phyloP scores from a whole-genome alignment of 2,888 invertebrate genomes.

The Notodonta ziczac region DNA sequence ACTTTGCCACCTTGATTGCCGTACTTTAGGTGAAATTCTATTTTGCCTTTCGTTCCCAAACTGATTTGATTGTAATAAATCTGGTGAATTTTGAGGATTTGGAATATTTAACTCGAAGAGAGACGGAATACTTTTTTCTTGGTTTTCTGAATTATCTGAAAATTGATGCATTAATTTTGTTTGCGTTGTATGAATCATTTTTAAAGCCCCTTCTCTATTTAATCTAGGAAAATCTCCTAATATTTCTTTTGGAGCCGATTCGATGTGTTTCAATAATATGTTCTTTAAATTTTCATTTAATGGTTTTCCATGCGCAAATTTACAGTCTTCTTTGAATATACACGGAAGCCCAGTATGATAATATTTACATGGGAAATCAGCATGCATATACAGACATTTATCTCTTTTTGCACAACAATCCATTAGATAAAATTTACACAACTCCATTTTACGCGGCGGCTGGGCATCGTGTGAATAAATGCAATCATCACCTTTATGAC shows the following conservation, averaged over 20 bases:
- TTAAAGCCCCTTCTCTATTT: conserved; percentile 89
- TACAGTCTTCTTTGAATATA: conserved; percentile 92
- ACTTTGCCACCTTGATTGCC: conserved; percentile 81
- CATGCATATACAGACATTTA: conserved; percentile 98
- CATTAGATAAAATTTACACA: conserved; percentile 98
- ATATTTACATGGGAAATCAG: conserved; percentile 98
- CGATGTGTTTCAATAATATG: conserved; percentile 90
- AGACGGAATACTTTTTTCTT: conserved; percentile 72
- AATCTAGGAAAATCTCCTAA: conserved; percentile 95
- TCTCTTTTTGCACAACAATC: conserved; percentile 98
- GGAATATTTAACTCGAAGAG: conserved; percentile 78
- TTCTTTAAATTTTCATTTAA: conserved; percentile 91
- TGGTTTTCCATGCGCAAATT: conserved; percentile 96
- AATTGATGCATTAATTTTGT: conserved; percentile 73
- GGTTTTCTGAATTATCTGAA: conserved; percentile 60
- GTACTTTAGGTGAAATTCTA: conserved; percentile 75
- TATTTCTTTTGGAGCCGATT: conserved; percentile 95
- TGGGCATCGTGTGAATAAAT: conserved; percentile 93
- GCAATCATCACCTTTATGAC: conserved; percentile 93
- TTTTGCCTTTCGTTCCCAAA: conserved; percentile 67
- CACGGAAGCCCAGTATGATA: conserved; percentile 97
- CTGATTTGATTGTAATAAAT: conserved; percentile 55
- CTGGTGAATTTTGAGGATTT: conserved; percentile 61
- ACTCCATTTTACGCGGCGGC: conserved; percentile 94
- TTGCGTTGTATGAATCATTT: conserved; percentile 81